Conservation (phyloP, 2,888 invertebrate genomes). For the Xylophagus ater region DNA sequence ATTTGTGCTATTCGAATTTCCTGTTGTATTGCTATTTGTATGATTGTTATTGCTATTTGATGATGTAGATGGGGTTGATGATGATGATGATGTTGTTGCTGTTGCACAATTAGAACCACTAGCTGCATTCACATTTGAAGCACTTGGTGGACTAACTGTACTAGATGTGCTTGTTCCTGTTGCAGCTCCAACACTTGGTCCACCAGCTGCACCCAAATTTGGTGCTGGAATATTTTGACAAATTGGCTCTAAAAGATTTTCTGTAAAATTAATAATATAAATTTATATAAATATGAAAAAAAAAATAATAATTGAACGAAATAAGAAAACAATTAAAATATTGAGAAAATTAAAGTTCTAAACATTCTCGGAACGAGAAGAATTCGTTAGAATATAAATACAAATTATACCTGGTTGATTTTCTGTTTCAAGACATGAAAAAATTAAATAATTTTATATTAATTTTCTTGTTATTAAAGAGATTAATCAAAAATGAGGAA, state of each 20-base stretch:
- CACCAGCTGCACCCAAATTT: slow-evolving; percentile 35
- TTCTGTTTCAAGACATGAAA: too few species aligned
- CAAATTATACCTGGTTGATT: too few species aligned
- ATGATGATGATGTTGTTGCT: slow-evolving; percentile 20
- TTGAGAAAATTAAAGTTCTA: too few species aligned
- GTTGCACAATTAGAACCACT: slow-evolving; percentile 14
- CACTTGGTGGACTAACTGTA: slow-evolving; percentile 15
- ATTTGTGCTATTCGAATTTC: slow-evolving; percentile 10
- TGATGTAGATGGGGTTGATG: slow-evolving; percentile 20
- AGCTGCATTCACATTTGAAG: slow-evolving; percentile 19
- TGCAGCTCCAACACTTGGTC: slow-evolving; percentile 19
- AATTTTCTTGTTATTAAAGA: too few species aligned
- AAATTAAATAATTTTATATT: too few species aligned
- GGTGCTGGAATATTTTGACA: slow-evolving; percentile 53
- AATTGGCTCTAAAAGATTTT: slow-evolving; percentile 48
- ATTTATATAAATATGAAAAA: neutral
- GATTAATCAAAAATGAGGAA: too few species aligned
- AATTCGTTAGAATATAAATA: too few species aligned
- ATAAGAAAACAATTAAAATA: too few species aligned
- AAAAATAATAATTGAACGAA: neutral
- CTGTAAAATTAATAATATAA: neutral
- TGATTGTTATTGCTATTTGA: slow-evolving; percentile 14
- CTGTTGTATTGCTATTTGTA: slow-evolving; percentile 15
- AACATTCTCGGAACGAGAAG: too few species aligned
- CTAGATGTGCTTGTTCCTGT: slow-evolving; percentile 13